Conservation (phyloP, 2,797 vertebrate species). For the Centroberyx gerrardi region DNA sequence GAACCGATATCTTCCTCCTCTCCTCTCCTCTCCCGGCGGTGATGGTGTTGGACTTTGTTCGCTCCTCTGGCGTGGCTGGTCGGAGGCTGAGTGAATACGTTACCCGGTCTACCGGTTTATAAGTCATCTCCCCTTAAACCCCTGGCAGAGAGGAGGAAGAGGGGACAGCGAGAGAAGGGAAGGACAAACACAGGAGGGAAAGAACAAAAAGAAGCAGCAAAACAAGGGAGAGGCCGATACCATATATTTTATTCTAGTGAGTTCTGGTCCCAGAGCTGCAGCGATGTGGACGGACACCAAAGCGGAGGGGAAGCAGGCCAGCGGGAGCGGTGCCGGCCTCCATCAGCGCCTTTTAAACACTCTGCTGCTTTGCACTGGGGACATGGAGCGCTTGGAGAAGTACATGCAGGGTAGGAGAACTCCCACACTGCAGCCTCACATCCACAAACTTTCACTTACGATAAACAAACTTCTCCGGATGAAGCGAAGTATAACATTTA, state of each 20-base stretch:
- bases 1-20: not conserved
- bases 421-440: no score
- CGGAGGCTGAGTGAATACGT: slow-evolving; percentile 42
- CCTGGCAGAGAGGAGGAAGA: slow-evolving; percentile 1
- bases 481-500: not conserved
- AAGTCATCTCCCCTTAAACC: slow-evolving; percentile 51
- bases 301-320: slow-evolving; percentile 44
- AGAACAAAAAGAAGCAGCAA: not conserved
- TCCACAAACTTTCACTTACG: no score
- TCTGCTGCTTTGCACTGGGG: slow-evolving; percentile 77
- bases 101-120: slow-evolving; percentile 49
- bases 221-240: not conserved
- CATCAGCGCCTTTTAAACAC: slow-evolving; percentile 26
- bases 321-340: slow-evolving; percentile 32
- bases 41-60: slow-evolving; percentile 50
- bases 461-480: not conserved
- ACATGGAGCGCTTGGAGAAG: slow-evolving; percentile 78
- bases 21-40: not conserved
- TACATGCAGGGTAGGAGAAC: slow-evolving; percentile 77
- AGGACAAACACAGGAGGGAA: not conserved
- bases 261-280: slow-evolving; percentile 19
- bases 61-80: not conserved
- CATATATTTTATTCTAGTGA: not conserved
- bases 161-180: not conserved
- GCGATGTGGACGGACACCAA: slow-evolving; percentile 68